These are phyloP conservation scores for Archivesica marissinica DNA, from an alignment of 1,140 invertebrate genomes.

Conservation along the genomic window DNA sequence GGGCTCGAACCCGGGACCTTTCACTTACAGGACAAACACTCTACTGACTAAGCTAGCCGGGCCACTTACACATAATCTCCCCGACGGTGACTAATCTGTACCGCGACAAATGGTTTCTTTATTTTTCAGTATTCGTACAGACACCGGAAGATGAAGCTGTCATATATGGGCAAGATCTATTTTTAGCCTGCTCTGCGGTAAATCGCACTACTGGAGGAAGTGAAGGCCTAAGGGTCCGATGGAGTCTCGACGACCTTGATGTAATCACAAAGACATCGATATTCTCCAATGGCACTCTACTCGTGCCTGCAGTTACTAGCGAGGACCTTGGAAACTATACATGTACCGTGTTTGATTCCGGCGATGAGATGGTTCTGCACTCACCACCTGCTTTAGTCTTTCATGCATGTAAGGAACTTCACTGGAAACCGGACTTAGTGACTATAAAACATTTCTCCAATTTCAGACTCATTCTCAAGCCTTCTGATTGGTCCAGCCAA, in stretches of 20 bases:
- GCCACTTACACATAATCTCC: no score
- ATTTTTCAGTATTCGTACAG: slow-evolving; percentile 59
- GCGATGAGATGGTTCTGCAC: background rate
- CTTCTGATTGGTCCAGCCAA: no score
- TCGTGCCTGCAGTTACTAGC: slow-evolving; percentile 49
- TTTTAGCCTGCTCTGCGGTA: slow-evolving; percentile 62
- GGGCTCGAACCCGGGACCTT: no score
- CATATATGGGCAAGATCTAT: slow-evolving; percentile 60
- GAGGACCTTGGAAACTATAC: slow-evolving; percentile 70
- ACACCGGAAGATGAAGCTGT: slow-evolving; percentile 54
- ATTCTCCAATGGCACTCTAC: slow-evolving; percentile 68
- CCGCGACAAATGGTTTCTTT: no score
- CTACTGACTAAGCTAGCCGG: no score
- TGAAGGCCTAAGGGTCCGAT: slow-evolving; percentile 31
- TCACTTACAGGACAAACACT: no score
- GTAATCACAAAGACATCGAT: slow-evolving; percentile 40
- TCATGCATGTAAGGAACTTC: slow-evolving; percentile 71
- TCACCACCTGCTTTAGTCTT: slow-evolving; percentile 58
- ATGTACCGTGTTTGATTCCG: slow-evolving; percentile 46
- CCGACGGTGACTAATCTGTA: no score
- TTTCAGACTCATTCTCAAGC: no score
- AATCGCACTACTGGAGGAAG: background rate
- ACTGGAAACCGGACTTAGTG: no score
- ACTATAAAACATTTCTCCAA: no score
- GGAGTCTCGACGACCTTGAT: slow-evolving; percentile 48